These are phyloP conservation scores for Mustelus asterias DNA, from an alignment of 2,113 vertebrate genomes.

Conservation along the genomic window DNA sequence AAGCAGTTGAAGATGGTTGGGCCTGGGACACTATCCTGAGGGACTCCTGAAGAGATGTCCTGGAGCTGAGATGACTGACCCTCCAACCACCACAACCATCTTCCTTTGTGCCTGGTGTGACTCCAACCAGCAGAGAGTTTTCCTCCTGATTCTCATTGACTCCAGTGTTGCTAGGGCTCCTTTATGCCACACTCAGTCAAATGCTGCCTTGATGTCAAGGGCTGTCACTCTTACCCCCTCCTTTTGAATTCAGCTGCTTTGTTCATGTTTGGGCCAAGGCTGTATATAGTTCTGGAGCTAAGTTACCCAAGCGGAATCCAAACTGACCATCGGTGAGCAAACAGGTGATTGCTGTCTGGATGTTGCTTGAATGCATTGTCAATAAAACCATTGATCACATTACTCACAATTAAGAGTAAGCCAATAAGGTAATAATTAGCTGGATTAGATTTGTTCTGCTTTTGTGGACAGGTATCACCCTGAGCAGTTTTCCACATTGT, in stretches of 20 bases:
- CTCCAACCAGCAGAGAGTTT: too few relatives aligned
- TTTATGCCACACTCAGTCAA: too few relatives aligned
- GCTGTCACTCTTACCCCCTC: background rate
- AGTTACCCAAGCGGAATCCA: background rate
- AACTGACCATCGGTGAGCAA: background rate
- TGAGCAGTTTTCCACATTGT: background rate
- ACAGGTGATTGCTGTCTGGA: background rate
- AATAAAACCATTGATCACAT: background rate
- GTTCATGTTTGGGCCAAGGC: background rate
- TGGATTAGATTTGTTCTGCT: background rate
- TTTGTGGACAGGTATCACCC: background rate
- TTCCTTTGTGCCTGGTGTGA: too few relatives aligned
- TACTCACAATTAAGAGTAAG: background rate
- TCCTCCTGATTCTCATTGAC: too few relatives aligned
- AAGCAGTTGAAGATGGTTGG: too few relatives aligned
- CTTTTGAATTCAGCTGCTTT: background rate
- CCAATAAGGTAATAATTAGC: background rate
- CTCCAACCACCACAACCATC: too few relatives aligned
- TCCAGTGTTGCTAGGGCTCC: too few relatives aligned
- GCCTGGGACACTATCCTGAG: too few relatives aligned
- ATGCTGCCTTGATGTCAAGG: background rate
- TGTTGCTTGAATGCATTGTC: background rate
- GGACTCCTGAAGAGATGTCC: too few relatives aligned
- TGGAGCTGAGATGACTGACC: too few relatives aligned
- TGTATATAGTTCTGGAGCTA: background rate